Conservation (phyloP, 2,797 vertebrate genomes). For the Acanthis flammea region DNA sequence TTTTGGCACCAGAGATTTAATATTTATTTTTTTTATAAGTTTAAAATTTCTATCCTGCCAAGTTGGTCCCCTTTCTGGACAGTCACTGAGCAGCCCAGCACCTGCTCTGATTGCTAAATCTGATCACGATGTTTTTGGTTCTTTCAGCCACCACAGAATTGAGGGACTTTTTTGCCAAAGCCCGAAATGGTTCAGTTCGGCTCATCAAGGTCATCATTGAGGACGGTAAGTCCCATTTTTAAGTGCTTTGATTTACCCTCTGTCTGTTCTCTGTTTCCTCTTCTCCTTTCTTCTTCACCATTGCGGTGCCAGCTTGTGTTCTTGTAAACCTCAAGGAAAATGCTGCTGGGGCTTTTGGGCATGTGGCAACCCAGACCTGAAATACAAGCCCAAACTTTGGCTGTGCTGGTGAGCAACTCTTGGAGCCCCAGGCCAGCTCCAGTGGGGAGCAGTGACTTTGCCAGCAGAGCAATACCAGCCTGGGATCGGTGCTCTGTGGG, state of each 20-base stretch:
- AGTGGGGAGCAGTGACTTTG: background rate
- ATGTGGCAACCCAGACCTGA: slow-evolving; percentile 69
- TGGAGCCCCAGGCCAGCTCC: background rate
- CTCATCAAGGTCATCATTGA: slow-evolving; percentile 95
- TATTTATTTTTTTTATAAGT: background rate
- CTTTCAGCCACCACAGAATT: slow-evolving; percentile 93
- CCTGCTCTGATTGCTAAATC: background rate
- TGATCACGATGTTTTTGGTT: slow-evolving; percentile 89
- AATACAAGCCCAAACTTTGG: background rate
- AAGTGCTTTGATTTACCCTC: background rate
- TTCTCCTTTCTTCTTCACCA: background rate
- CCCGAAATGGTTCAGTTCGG: slow-evolving; percentile 88
- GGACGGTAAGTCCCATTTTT: slow-evolving; percentile 84
- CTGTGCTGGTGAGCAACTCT: background rate
- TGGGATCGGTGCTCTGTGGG: accelerated
- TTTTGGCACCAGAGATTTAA: background rate
- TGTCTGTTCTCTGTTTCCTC: background rate
- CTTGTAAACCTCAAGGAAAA: slow-evolving; percentile 64
- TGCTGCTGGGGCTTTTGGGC: slow-evolving; percentile 66
- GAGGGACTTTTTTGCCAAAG: slow-evolving; percentile 92
- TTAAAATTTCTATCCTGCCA: background rate
- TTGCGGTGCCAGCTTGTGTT: background rate
- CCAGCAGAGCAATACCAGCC: accelerated
- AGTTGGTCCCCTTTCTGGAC: background rate
- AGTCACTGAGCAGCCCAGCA: background rate